Conservation (phyloP, 2,113 vertebrate species). For the Nyctibius bracteatus region DNA sequence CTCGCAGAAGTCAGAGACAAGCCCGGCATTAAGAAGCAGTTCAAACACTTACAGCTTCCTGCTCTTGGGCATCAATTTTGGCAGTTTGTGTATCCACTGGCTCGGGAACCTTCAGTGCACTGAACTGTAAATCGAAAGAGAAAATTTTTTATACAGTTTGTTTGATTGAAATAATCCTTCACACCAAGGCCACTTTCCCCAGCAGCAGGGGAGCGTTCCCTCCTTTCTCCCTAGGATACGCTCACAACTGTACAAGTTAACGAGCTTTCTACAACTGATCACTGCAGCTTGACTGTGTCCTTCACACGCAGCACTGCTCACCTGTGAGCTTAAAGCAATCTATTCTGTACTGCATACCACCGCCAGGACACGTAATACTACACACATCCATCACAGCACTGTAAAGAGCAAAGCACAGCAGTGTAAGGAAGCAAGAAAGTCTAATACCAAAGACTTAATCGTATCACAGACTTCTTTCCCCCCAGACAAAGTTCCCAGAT, state of each 20-base stretch:
- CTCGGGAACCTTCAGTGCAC: slow-evolving; percentile 81
- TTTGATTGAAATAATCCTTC: neutral
- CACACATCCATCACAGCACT: rapidly evolving
- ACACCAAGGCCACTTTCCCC: neutral
- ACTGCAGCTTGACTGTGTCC: neutral
- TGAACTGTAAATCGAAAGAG: slow-evolving; percentile 74
- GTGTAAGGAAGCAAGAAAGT: neutral
- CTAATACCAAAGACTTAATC: neutral
- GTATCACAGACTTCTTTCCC: neutral
- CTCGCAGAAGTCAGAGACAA: neutral
- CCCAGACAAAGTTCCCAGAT: neutral
- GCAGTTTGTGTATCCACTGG: slow-evolving; percentile 84
- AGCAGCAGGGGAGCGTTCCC: neutral
- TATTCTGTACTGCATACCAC: no score
- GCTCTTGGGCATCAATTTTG: slow-evolving; percentile 81
- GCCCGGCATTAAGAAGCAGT: rapidly evolving
- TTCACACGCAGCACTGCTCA: neutral
- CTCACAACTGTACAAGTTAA: neutral
- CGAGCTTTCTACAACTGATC: neutral
- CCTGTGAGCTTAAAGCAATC: neutral
- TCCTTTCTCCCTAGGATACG: neutral
- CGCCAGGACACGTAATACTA: rapidly evolving
- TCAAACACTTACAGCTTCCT: slow-evolving; percentile 83
- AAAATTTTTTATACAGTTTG: neutral
- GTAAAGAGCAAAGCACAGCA: neutral